Base-by-base conservation (phyloP, 2,888 invertebrate genomes). In the Abrostola tripartita region DNA sequence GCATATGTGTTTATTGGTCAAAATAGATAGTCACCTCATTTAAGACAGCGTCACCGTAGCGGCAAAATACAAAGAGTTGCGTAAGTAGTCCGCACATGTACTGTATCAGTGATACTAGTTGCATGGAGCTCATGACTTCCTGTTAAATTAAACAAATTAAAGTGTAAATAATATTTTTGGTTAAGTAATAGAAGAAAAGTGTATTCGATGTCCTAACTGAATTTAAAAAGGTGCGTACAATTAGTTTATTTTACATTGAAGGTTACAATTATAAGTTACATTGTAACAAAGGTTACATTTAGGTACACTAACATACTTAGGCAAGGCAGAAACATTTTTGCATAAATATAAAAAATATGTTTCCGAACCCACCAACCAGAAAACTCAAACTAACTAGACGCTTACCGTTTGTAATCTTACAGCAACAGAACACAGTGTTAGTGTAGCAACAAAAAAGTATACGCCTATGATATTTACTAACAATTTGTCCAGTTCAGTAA, bases 391-490 rank as follows among this genome's bases (percentile, higher is more conserved):
- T 37, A 44, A 42, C 37, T 8, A 24, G 24, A 5, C 42, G 64
- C 86, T 87, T 79, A 93, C 93, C 77, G 84, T 80, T 71, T 86
- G 88, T 0, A 93, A 71, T 56, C 88, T 82, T 5, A 93, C 74
- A 6, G 92, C 91, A n/a, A 90, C 87, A 1, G 86, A 85, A 65
- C 93, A 93, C 9, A 93, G 56, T 4, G 91, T 91, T 1, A 92
- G 61, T 4, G 91, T 88, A 0, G 89, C 88, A 7, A 90, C 54
- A 7, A 88, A 81, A 61, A 89, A 90, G 77, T 93, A 93, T n/a
- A 91, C 81, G 14, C 92, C 93, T 58, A 93, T 71, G 42, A 92
- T 88, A 55, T 83, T 75, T 57, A 76, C 81, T 24, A 91, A 68
- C 40, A 90, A 66, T 9, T 70, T 75, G 44, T 85, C 84, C 9